Conservation (phyloP, 2,888 invertebrate species). For the Ormyrus nitidulus region DNA sequence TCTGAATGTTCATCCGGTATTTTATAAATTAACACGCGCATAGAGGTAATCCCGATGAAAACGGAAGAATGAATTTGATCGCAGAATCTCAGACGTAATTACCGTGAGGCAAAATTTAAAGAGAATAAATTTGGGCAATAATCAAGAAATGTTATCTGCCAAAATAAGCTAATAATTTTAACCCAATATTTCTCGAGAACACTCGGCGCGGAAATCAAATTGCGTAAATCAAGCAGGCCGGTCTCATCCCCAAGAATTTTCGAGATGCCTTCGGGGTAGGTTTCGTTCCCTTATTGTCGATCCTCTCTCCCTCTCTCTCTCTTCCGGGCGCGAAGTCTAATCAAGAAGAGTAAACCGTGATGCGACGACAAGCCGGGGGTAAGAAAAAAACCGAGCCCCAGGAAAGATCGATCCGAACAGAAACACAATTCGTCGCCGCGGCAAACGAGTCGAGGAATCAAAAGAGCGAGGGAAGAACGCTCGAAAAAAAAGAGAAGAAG, state of each 20-base stretch:
- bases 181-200: not conserved
- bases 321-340: conserved; percentile 68
- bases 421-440: conserved; percentile 47
- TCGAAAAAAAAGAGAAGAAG: conserved; percentile 56
- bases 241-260: conserved; percentile 52
- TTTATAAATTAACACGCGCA: not conserved
- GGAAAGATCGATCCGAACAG: conserved; percentile 36
- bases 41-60: not conserved
- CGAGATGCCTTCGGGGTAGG: conserved; percentile 52
- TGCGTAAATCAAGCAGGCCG: conserved; percentile 16
- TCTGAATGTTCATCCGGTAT: not conserved
- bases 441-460: conserved; percentile 46
- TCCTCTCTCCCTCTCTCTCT: conserved; percentile 35
- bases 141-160: not conserved
- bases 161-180: not conserved
- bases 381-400: conserved; percentile 41
- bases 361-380: conserved; percentile 45
- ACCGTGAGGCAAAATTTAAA: not conserved
- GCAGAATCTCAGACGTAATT: not conserved
- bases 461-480: conserved; percentile 34
- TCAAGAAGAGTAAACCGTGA: conserved; percentile 74
- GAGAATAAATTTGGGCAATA: too few relatives aligned
- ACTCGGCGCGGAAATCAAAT: not conserved
- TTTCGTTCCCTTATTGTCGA: conserved; percentile 52
- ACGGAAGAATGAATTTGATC: not conserved